Base-by-base conservation (phyloP, 2,888 invertebrate species). In the Nymphalis c-album region DNA sequence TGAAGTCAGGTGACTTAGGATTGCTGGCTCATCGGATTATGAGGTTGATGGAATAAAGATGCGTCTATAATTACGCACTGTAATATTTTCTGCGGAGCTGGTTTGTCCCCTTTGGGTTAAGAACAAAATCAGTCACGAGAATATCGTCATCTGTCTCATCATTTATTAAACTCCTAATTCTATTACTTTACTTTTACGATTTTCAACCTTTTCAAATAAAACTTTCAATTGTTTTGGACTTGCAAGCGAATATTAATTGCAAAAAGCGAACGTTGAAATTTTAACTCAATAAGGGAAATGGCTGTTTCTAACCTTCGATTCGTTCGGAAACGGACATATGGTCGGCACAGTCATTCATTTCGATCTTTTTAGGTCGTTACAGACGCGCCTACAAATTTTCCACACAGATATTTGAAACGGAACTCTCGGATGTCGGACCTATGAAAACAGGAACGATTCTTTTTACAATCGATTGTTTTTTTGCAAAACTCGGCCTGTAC, bases 291-390 rank as follows among this genome's bases (percentile, higher is more conserved):
- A 31, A 40, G 18, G 57, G 40, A 40, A 57, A 18, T 10, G 35
- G 57, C 22, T 53, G 16, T 53, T 40, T 40, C 57, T 35, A 40
- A 57, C 40, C 18, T 40, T 57, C 57, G 57, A 35, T 57, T 57
- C 18, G 13, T 57, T 18, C 18, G 40, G 10, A 31, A 26, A 55
- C 40, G 40, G n/a, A 35, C 57, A 40, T 35, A 5, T 35, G 35
- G 53, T 20, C 22, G 16, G 22, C 16, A 5, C 35, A 13, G 31
- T n/a, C 55, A 57, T 57, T 57, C 57, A 18, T 57, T 53, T 40
- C 18, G 40, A 8, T 18, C 57, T 57, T 57, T 57, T 57, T 57
- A 35, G 31, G 10, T 55, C 35, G 55, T 53, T 53, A 26, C 17
- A 57, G 57, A 57, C 35, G 5, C n/a, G n/a, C 35, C 57, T 40